Base-by-base conservation (phyloP, 1,140 invertebrate species). In the Lucilia sericata region DNA sequence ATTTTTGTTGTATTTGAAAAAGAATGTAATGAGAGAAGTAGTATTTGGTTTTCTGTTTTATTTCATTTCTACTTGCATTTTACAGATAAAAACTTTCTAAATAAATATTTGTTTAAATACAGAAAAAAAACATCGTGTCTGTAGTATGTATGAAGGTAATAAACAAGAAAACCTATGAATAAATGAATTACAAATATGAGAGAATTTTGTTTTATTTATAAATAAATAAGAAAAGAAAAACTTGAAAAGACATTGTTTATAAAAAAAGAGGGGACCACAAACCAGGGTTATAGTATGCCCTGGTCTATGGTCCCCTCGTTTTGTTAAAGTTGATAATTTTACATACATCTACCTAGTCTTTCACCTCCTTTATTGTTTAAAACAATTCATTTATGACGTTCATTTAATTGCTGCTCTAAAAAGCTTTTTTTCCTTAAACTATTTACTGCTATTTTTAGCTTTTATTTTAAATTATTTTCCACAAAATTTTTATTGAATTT, bases 111-210 rank as follows among this genome's bases (percentile, higher is more conserved):
- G 19, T 78, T 42, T 19, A 78, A 78, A 78, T 19, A 47, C 30
- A 76, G 3, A 78, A 12, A 78, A 9, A 47, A 19, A 78, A 8
- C n/a, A 78, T 8, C 10, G 42, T 42, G 25, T 30, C 25, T 42
- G 42, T 42, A 42, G 42, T 42, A 42, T 7, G 42, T 4, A 36
- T 36, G 36, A 36, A 36, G n/a, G n/a, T n/a, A n/a, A n/a, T 36
- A 36, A 36, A 42, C 42, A 42, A 42, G 42, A 47, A 78, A 76
- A 36, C 9, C 30, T 14, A 78, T 78, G 75, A 42, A 78, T 78
- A 78, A 78, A 78, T 78, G 75, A 42, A 78, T 78, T 78, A 42
- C 75, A 78, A 78, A 78, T 78, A 78, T 78, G 75, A 78, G 75
- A 78, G 36, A 47, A 78, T 76, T 34, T 75, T 75, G n/a, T n/a